Base-by-base conservation (phyloP, 2,797 vertebrate genomes). In the Prionace glauca region DNA sequence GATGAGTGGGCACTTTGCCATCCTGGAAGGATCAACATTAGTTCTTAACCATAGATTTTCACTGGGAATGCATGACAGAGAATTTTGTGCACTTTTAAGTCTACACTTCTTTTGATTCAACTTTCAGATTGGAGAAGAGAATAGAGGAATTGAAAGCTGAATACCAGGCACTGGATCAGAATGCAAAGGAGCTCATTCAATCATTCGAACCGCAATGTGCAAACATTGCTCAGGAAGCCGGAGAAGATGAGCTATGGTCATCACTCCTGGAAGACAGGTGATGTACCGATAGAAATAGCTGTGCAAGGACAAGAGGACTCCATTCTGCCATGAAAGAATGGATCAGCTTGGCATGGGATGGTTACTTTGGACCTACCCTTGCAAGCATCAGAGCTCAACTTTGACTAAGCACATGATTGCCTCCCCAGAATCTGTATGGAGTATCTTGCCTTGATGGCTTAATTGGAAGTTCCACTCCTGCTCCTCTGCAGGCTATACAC, bases 131-230 rank as follows among this genome's bases (percentile, higher is more conserved):
- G 56, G 97, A 97, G 24, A 96, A 95, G 88, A 97, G 97, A 96
- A 96, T 98, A 95, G 97, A 97, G 45, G 96, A 41, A 1, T 65
- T 98, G 96, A 96, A 97, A 95, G 92, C 96, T 95, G 97, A 95
- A 5, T 98, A 98, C 96, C 96, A 96, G n/a, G 96, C 96, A 95
- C 96, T 98, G 93, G 97, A 97, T 50, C 96, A 72, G 1, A 96
- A 95, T 96, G 96, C 97, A 96, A 96, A 97, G 65, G 96, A 88
- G 3, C 97, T 98, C 96, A 96, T n/a, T 0, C 96, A 95, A 45
- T 96, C 95, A 95, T 97, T 96, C 74, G 96, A 97, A 72, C 95
- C 96, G 95, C 97, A 97, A 60, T 96, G 84, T 0, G 96, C 96
- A 77, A 86, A 9, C n/a, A 41, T 98, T 96, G 97, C 96, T 96